phyloP scores from a whole-genome alignment of 1,140 invertebrate species.

The Vollenhovia emeryi region DNA sequence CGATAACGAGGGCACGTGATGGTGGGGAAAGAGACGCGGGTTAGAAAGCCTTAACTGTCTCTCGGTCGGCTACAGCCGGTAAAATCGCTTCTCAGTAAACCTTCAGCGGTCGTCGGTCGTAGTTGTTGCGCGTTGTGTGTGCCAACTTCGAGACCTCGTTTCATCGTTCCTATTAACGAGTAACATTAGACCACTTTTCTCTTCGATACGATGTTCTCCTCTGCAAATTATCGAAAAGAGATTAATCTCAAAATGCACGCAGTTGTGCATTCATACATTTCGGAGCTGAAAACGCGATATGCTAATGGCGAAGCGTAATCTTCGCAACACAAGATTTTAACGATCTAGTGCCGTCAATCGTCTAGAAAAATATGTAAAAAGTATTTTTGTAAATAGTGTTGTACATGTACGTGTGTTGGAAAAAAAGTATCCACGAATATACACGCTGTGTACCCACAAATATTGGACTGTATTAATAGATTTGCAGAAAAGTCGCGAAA shows the following conservation, averaged over 20 bases:
- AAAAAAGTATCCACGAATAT: background rate
- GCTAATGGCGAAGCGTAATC: background rate
- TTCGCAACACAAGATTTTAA: background rate
- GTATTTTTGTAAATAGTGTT: background rate
- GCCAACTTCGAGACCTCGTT: constrained; percentile 48
- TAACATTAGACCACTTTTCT: background rate
- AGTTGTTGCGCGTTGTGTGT: constrained; percentile 42
- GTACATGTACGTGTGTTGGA: no score
- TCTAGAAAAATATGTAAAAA: background rate
- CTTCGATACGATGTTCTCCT: background rate
- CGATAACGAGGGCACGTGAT: constrained; percentile 28
- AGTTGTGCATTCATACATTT: background rate
- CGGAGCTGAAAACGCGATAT: background rate
- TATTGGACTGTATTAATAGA: background rate
- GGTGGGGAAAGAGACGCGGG: constrained; percentile 50
- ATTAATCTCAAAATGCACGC: background rate
- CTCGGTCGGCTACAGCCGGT: constrained; percentile 61
- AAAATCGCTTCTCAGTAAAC: constrained; percentile 71
- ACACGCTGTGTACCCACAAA: no score
- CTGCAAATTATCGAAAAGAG: background rate
- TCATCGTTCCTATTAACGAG: constrained; percentile 18
- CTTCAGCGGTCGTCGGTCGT: constrained; percentile 67
- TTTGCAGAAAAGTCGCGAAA: background rate
- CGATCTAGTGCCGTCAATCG: background rate
- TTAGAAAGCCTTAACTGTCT: constrained; percentile 72